These are phyloP conservation scores for Drosophila bunnanda DNA, from an alignment of 2,888 invertebrate genomes.

Conservation along the genomic window DNA sequence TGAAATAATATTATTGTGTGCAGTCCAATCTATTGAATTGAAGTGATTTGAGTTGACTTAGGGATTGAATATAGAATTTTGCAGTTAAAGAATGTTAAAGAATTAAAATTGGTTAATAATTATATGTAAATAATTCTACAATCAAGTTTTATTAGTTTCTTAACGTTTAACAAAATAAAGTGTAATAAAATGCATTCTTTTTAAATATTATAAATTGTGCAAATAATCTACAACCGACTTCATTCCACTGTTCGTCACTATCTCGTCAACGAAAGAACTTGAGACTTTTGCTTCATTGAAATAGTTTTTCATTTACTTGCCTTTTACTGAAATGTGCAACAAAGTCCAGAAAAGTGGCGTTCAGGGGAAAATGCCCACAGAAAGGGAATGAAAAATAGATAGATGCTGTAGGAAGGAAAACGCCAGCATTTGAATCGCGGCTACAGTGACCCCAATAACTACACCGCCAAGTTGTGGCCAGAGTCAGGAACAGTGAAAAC, in stretches of 20 bases:
- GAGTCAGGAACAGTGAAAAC: constrained; percentile 10
- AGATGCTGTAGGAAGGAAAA: no score
- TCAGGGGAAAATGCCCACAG: constrained; percentile 2
- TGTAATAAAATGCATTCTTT: no score
- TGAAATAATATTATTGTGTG: constrained; percentile 56
- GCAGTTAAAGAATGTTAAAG: neutral
- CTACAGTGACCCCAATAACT: constrained; percentile 37
- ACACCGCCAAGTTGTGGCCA: constrained; percentile 41
- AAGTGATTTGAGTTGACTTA: neutral
- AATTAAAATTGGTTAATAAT: neutral
- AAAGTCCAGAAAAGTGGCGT: constrained; percentile 8
- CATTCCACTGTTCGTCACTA: constrained; percentile 51
- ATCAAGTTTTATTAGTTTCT: no score
- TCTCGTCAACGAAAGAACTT: constrained; percentile 52
- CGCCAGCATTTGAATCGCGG: constrained; percentile 14
- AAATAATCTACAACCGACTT: neutral
- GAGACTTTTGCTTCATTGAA: constrained; percentile 71
- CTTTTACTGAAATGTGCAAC: constrained; percentile 55
- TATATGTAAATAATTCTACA: neutral
- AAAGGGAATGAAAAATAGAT: constrained; percentile 29
- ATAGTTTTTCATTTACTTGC: constrained; percentile 72
- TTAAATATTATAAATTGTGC: neutral
- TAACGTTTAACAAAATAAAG: no score
- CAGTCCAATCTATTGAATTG: constrained; percentile 3
- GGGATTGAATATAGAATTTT: neutral